Evolutionary conservation across 2,888 invertebrate genomes (phyloP), one percentile per base, ranked within the genome.

Genomic region (Geotrupes spiniger): DNA sequence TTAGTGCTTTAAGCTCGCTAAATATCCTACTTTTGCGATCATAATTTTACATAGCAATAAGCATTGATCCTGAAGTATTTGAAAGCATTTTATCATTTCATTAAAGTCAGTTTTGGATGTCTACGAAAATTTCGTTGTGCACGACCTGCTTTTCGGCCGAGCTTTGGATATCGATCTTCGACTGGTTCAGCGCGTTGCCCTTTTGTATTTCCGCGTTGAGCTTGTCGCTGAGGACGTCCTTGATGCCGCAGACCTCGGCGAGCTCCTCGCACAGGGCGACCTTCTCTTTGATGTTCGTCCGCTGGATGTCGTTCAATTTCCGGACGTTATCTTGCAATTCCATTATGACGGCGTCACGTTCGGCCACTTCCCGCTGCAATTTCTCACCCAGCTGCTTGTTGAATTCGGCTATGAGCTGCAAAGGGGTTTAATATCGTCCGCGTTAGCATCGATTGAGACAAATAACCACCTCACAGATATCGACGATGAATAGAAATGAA

Each of bases 371-470:
- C 10, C 51, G 45, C 56, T 70, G 68, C 5, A 71, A 51, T 50
- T 68, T 65, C 40, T 69, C 66, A 5, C 69, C 69, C 16, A 71
- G 29, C 54, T 69, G 61, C 53, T 69, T 69, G 51, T 70, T 73
- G 60, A 65, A 72, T 52, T 71, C 70, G 2, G 65, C 71, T 37
- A 71, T 64, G 38, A 70, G 53, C 69, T 72, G 28, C 16, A 47
- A 49, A 3, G 11, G 5, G 5, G n/a, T n/a, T n/a, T n/a, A n/a
- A n/a, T n/a, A n/a, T n/a, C n/a, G n/a, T n/a, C n/a, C n/a, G n/a
- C n/a, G n/a, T n/a, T n/a, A n/a, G n/a, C n/a, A n/a, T n/a, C n/a
- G n/a, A n/a, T n/a, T n/a, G n/a, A n/a, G n/a, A n/a, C n/a, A n/a
- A n/a, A n/a, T n/a, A n/a, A n/a, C n/a, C n/a, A n/a, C n/a, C n/a